Evolutionary conservation across 2,797 vertebrate species (phyloP).

Genomic region (Peromyscus nudipes): DNA sequence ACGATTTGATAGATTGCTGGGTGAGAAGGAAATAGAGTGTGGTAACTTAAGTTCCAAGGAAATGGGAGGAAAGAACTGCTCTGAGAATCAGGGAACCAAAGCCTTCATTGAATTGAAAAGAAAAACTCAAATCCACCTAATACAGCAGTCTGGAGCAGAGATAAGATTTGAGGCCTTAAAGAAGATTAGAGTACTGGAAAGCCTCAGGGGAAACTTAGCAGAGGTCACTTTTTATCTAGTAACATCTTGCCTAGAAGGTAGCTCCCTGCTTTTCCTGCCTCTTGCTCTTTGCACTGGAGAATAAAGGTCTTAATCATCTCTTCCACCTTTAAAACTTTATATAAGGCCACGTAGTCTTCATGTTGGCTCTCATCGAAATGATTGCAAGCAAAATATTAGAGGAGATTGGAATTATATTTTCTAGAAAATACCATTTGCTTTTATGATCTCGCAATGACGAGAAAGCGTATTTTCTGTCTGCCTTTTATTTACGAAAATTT

Average conservation of each 20-base stretch:
- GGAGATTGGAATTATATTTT: not conserved
- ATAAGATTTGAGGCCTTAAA: not conserved
- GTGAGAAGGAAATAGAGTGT: not conserved
- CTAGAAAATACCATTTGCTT: not conserved
- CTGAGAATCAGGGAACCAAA: not conserved
- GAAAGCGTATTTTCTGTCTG: not conserved
- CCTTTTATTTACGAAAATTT: conserved; percentile 39
- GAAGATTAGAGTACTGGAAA: not conserved
- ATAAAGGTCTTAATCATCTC: not conserved
- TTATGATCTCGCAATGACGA: conserved; percentile 6
- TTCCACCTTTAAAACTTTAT: not conserved
- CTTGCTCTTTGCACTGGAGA: not conserved
- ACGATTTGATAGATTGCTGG: not conserved
- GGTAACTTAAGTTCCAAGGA: not conserved
- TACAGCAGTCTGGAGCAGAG: not conserved
- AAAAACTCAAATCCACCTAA: not conserved
- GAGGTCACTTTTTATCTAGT: not conserved
- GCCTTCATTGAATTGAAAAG: not conserved
- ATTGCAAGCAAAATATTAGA: not conserved
- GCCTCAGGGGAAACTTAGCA: not conserved
- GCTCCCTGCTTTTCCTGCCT: not conserved
- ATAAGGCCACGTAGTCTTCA: not conserved
- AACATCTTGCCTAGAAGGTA: conserved; percentile 37
- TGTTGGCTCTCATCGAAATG: conserved; percentile 12
- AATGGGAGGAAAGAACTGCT: not conserved